A percentile compares a stretch with the other conserved stretches of the same genome.
Conservation (phyloP, 2,113 vertebrate genomes). For the Ophiodon elongatus region DNA sequence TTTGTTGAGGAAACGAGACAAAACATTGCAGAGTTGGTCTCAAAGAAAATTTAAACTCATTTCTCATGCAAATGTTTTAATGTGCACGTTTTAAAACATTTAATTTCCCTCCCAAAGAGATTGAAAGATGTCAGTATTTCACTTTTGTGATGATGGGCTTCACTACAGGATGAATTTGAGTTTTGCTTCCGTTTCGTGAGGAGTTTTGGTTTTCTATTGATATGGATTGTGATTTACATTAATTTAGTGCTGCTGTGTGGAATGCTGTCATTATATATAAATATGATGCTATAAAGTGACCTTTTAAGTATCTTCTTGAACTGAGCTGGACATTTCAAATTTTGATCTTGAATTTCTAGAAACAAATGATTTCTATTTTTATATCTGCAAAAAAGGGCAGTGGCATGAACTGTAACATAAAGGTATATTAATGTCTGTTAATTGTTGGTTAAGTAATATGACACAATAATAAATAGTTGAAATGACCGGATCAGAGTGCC, state of each 20-base stretch:
- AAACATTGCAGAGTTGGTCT: not conserved
- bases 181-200: constrained; percentile 13
- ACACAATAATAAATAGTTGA: constrained; percentile 65
- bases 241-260: constrained; percentile 51
- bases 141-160: constrained; percentile 20
- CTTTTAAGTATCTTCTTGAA: constrained; percentile 68
- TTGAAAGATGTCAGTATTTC: constrained; percentile 24
- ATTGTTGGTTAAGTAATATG: constrained; percentile 60
- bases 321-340: constrained; percentile 68
- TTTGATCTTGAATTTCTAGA: constrained; percentile 73
- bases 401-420: constrained; percentile 64
- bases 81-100: constrained; percentile 60
- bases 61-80: constrained; percentile 36
- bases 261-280: constrained; percentile 55
- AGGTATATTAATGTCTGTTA: constrained; percentile 30
- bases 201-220: constrained; percentile 54
- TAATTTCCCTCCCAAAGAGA: constrained; percentile 19
- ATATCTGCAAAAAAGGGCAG: constrained; percentile 72
- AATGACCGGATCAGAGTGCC: not conserved
- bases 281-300: constrained; percentile 71
- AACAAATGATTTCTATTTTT: constrained; percentile 83
- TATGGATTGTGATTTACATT: constrained; percentile 39
- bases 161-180: not conserved
- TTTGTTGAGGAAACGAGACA: not conserved
- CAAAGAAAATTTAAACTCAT: not conserved